Evolutionary conservation across 2,113 vertebrate genomes (phyloP), one percentile per base, ranked within the genome.

Genomic region (Ameiurus melas): DNA sequence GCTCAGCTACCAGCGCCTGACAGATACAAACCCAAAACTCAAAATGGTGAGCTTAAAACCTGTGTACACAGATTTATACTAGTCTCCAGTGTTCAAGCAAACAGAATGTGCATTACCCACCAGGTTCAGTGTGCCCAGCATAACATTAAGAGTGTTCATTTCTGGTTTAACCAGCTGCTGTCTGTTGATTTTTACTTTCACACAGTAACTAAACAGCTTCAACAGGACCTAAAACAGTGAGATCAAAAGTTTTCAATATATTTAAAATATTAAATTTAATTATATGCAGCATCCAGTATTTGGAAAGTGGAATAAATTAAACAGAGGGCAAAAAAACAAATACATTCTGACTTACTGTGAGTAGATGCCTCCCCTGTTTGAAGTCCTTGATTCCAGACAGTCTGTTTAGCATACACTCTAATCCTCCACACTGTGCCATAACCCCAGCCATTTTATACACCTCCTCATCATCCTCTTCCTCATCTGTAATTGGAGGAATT

Each of bases 361-460:
- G 94, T 86, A 99, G 96, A 88, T 99, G 98, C 33, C 98, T 95
- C 39, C 98, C 98, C 93, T 99, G 98, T 89, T 99, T 99, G 93
- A 99, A 99, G 88, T 99, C 98, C 94, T 96, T 98, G 94, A 99
- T 98, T 78, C 98, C 98, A 14, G 98, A 97, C 89, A 99, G 94
- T 62, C 98, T 95, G 94, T 96, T 98, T 81, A 99, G 96, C 98
- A 99, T 99, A 91, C 98, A 99, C 88, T 99, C 98, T 90, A 99
- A 93, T 58, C 98, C 98, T 27, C 98, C 97, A 79, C 98, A 99
- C 70, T 99, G 98, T 0, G 98, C 98, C 98, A 99, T 99, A 85
- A 99, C 98, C 2, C 98, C 97, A 1, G 98, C 98, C 98, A 99
- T 99, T 92, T 98, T 99, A 90, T 99, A 99, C 12, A 99, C 98